Percentiles rank a stretch among this genome's conserved stretches.
Conservation (phyloP, 2,113 vertebrate species). For the Semnopithecus entellus region DNA sequence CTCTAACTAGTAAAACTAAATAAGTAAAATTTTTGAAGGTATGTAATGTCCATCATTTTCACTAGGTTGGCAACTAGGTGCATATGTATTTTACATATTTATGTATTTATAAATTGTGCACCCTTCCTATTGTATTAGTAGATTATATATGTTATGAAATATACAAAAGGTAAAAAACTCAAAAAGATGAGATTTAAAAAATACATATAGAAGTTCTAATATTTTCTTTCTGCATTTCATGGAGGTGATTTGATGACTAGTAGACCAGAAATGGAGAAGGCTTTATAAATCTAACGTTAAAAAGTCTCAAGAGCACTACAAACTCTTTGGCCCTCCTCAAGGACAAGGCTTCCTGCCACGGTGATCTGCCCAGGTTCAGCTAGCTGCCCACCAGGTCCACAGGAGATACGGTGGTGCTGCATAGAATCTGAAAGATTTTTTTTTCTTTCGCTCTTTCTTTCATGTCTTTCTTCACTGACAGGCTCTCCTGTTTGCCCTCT, state of each 20-base stretch:
- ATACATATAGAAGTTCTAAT: background rate
- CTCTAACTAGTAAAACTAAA: background rate
- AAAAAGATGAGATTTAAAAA: background rate
- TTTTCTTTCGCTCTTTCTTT: background rate
- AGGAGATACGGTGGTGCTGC: background rate
- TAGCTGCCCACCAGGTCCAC: background rate
- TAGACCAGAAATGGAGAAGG: background rate
- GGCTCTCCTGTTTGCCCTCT: background rate
- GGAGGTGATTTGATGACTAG: background rate
- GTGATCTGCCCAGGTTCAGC: background rate
- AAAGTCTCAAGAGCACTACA: no score
- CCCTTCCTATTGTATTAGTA: background rate
- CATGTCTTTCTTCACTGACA: fast-evolving
- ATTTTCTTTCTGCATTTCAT: background rate
- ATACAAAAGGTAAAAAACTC: background rate
- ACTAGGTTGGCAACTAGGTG: no score
- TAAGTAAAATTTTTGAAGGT: background rate
- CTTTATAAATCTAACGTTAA: background rate
- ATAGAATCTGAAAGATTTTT: background rate
- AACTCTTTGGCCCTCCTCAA: background rate
- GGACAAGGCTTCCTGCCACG: background rate
- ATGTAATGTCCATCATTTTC: background rate
- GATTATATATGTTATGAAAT: background rate
- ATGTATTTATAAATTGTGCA: background rate
- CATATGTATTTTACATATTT: background rate